Percentiles rank a stretch among this genome's conserved stretches.
phyloP scores from a whole-genome alignment of 2,888 invertebrate species.

The Apoderus coryli region DNA sequence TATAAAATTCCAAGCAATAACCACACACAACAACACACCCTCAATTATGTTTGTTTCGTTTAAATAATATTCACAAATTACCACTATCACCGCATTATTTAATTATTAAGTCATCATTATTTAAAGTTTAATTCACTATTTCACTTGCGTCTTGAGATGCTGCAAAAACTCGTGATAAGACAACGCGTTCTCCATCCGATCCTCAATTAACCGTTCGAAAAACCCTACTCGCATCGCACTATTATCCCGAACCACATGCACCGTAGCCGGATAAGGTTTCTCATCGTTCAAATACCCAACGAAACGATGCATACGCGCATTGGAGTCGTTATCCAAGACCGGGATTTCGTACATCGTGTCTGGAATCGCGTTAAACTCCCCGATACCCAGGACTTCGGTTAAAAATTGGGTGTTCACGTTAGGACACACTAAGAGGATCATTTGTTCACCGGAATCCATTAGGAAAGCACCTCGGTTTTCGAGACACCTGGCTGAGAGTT shows the following conservation, averaged over 20 bases:
- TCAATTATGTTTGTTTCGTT: no score
- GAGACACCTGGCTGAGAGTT: constrained; percentile 68
- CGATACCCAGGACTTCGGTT: constrained; percentile 62
- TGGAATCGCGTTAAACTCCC: constrained; percentile 55
- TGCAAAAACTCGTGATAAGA: constrained; percentile 98
- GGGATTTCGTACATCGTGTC: constrained; percentile 70
- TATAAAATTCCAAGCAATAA: no score
- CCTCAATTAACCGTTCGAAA: constrained; percentile 83
- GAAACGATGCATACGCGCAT: constrained; percentile 62
- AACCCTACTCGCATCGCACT: constrained; percentile 69
- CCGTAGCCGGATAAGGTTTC: constrained; percentile 61
- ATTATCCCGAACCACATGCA: constrained; percentile 84
- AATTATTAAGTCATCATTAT: no score
- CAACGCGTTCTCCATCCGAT: constrained; percentile 83
- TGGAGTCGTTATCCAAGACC: constrained; percentile 58
- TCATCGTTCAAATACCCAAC: constrained; percentile 72
- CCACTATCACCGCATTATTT: no score
- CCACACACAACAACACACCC: no score
- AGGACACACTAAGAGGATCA: constrained; percentile 74
- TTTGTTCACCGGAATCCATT: constrained; percentile 70
- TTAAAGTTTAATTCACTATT: no score
- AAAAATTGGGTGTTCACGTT: constrained; percentile 61
- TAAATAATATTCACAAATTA: no score
- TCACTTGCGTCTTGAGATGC: constrained; percentile 80
- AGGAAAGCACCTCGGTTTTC: constrained; percentile 84